Conservation (phyloP, 2,888 invertebrate species). For the Nomada fabriciana region DNA sequence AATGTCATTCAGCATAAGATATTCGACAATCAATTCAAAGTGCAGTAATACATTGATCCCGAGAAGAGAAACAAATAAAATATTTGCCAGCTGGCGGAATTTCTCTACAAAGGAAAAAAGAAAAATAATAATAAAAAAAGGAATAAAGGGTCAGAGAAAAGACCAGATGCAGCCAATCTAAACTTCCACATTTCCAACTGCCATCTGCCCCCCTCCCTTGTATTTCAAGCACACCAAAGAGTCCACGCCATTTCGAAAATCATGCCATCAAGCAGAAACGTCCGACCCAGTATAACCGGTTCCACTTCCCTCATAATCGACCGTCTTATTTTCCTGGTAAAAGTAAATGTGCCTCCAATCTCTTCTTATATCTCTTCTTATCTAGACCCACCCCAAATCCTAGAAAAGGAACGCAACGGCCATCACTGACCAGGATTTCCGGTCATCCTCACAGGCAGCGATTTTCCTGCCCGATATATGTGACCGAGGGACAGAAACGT, state of each 20-base stretch:
- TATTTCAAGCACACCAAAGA: neutral
- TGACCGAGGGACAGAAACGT: neutral
- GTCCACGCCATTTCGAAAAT: neutral
- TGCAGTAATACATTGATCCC: too few species aligned
- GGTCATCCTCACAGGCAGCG: neutral
- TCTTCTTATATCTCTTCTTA: neutral
- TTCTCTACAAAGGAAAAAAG: too few species aligned
- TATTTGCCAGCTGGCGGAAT: too few species aligned
- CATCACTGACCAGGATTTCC: neutral
- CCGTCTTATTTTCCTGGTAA: too few species aligned
- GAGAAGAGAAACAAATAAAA: too few species aligned
- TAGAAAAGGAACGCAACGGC: neutral
- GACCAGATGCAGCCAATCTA: too few species aligned
- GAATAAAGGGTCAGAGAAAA: too few species aligned
- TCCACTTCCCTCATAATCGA: neutral
- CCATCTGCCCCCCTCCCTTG: too few species aligned
- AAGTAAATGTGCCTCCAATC: neutral
- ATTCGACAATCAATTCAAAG: too few species aligned
- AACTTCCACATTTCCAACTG: too few species aligned
- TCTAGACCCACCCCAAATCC: neutral
- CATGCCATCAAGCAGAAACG: neutral
- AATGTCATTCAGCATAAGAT: too few species aligned
- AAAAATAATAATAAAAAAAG: too few species aligned
- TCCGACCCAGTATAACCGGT: neutral
- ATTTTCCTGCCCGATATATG: neutral